A percentile compares a stretch with the other conserved stretches of the same genome.
These are phyloP conservation scores for Oppia nitens DNA, from an alignment of 1,140 invertebrate species.

Conservation along the genomic window DNA sequence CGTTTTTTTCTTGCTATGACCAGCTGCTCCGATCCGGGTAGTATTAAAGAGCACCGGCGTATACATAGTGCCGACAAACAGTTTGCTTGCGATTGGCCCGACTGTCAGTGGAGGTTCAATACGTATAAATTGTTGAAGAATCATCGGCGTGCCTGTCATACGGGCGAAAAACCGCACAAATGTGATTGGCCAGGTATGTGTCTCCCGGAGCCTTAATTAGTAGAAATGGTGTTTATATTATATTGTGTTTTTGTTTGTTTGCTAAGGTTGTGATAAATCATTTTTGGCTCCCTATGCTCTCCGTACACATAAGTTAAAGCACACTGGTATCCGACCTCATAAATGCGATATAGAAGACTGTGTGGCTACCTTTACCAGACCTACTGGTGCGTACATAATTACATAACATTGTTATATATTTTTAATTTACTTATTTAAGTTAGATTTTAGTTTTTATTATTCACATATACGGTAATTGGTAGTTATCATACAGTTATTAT, in stretches of 20 bases:
- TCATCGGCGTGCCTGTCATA: conserved; percentile 52
- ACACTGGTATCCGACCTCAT: not conserved
- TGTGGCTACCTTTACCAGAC: not conserved
- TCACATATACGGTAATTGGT: no score
- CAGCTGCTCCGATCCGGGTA: not conserved
- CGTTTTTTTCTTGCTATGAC: not conserved
- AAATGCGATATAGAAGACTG: not conserved
- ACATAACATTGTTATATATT: no score
- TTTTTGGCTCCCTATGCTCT: not conserved
- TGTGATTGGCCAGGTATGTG: conserved; percentile 39
- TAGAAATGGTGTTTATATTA: no score
- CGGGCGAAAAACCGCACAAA: conserved; percentile 64
- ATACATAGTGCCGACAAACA: conserved; percentile 53
- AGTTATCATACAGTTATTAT: no score
- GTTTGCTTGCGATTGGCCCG: conserved; percentile 70
- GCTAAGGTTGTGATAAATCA: not conserved
- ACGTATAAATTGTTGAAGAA: conserved; percentile 75
- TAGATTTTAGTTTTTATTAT: no score
- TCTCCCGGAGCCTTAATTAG: no score
- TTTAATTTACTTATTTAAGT: no score
- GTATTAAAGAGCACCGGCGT: conserved; percentile 70
- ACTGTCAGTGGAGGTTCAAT: conserved; percentile 73
- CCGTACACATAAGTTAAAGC: not conserved
- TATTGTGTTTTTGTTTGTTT: no score
- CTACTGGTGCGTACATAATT: no score